Conservation (phyloP, 2,113 vertebrate genomes). For the Megatriorchis doriae region DNA sequence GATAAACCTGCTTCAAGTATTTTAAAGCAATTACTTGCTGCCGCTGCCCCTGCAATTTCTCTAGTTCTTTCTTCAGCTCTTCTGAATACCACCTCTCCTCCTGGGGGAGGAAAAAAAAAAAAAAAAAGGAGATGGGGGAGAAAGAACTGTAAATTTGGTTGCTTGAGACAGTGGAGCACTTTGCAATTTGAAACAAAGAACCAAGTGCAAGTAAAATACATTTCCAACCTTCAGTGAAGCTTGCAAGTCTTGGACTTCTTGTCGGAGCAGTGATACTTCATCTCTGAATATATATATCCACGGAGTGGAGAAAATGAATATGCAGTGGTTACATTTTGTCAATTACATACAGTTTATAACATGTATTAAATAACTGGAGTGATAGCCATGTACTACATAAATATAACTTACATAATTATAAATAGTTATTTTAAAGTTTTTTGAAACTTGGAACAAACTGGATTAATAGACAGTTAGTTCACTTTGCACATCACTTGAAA, state of each 20-base stretch:
- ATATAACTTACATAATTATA: background rate
- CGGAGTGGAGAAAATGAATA: conserved; percentile 45
- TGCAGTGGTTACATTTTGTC: background rate
- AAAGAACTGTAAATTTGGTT: conserved; percentile 8
- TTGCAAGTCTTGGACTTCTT: conserved; percentile 95
- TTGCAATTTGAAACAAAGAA: conserved; percentile 47
- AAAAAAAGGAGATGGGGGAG: background rate
- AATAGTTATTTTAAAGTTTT: background rate
- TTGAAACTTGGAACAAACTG: background rate
- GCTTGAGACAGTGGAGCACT: background rate
- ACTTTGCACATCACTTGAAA: background rate
- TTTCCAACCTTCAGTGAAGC: conserved; percentile 89
- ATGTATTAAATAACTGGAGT: background rate
- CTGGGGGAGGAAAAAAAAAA: conserved; percentile 62
- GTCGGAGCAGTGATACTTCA: conserved; percentile 86
- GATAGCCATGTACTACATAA: background rate
- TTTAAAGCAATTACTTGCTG: conserved; percentile 97
- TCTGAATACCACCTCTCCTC: conserved; percentile 98
- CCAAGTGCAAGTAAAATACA: conserved; percentile 30
- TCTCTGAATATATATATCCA: conserved; percentile 77
- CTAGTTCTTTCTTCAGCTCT: conserved; percentile 97
- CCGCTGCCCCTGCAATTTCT: conserved; percentile 94
- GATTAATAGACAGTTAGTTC: background rate
- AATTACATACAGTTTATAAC: background rate
- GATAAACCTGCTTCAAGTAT: conserved; percentile 76